Percentiles rank a stretch among this genome's conserved stretches.
Conservation (phyloP, 2,113 vertebrate genomes). For the Callipepla californica region DNA sequence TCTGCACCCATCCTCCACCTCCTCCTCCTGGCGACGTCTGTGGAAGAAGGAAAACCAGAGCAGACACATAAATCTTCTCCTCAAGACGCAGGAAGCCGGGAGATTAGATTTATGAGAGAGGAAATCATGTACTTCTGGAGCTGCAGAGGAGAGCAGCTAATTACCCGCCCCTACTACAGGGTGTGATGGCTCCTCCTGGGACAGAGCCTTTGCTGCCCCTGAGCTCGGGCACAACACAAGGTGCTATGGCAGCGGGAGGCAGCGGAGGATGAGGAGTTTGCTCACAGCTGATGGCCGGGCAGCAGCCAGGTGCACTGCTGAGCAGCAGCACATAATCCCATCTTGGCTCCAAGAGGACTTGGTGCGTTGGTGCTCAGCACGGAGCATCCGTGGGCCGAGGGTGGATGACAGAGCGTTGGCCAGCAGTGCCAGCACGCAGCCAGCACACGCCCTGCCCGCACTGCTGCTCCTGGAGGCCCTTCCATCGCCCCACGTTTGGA, state of each 20-base stretch:
- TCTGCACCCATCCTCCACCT: conserved; percentile 5
- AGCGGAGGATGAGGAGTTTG: neutral
- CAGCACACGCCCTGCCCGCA: neutral
- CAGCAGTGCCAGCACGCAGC: neutral
- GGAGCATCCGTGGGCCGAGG: neutral
- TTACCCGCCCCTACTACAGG: neutral
- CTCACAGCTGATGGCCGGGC: neutral
- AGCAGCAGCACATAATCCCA: neutral
- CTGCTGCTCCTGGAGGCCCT: conserved; percentile 12
- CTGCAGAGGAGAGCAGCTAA: neutral
- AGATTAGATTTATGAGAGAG: conserved; percentile 61
- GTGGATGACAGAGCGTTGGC: neutral
- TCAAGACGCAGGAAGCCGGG: neutral
- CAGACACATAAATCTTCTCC: conserved; percentile 62
- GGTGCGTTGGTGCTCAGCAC: neutral
- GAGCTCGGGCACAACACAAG: neutral
- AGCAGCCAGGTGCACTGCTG: neutral
- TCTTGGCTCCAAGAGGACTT: neutral
- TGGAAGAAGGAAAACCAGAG: conserved; percentile 33
- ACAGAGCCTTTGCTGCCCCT: neutral
- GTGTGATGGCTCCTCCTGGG: neutral
- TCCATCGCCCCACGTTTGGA: neutral
- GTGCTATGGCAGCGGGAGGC: neutral
- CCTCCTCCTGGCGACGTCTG: neutral
- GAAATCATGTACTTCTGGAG: conserved; percentile 26